A percentile compares a stretch with the other conserved stretches of the same genome.
Conservation (phyloP, 2,797 vertebrate species). For the Gymnothorax javanicus region DNA sequence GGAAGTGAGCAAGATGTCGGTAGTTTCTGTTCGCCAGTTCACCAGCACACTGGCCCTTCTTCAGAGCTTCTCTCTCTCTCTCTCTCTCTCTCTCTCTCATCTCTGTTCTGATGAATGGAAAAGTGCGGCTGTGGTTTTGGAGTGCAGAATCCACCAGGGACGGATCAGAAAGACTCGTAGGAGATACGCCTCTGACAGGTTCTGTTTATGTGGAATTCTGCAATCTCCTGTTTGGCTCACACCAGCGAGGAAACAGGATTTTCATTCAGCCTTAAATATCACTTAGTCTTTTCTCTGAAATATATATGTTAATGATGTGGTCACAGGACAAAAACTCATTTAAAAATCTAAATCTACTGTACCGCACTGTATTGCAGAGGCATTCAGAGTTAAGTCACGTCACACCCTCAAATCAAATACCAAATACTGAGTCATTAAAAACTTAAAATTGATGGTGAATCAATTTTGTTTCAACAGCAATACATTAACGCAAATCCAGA, state of each 20-base stretch:
- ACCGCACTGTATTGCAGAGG: not conserved
- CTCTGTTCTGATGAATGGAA: conserved; percentile 60
- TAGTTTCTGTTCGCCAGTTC: conserved; percentile 65
- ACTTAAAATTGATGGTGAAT: too few species aligned
- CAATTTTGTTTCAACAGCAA: too few species aligned
- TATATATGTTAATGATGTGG: not conserved
- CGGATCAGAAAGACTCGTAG: conserved; percentile 26
- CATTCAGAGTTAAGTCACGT: too few species aligned
- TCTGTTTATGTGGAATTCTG: conserved; percentile 45
- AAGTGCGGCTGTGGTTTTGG: conserved; percentile 64
- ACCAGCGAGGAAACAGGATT: conserved; percentile 12
- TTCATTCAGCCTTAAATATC: not conserved
- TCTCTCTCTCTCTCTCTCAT: not conserved
- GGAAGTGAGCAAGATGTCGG: conserved; percentile 55
- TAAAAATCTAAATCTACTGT: not conserved
- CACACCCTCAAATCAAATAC: too few species aligned
- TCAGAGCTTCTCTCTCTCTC: conserved; percentile 67
- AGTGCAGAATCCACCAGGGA: conserved; percentile 63
- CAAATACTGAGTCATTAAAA: too few species aligned
- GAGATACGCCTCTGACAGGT: not conserved
- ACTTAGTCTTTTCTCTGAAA: not conserved
- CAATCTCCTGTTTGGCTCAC: conserved; percentile 50
- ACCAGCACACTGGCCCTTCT: conserved; percentile 67
- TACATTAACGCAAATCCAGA: not conserved
- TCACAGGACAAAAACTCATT: not conserved